Conservation (phyloP, 2,888 invertebrate species). For the Rotaria socialis region DNA sequence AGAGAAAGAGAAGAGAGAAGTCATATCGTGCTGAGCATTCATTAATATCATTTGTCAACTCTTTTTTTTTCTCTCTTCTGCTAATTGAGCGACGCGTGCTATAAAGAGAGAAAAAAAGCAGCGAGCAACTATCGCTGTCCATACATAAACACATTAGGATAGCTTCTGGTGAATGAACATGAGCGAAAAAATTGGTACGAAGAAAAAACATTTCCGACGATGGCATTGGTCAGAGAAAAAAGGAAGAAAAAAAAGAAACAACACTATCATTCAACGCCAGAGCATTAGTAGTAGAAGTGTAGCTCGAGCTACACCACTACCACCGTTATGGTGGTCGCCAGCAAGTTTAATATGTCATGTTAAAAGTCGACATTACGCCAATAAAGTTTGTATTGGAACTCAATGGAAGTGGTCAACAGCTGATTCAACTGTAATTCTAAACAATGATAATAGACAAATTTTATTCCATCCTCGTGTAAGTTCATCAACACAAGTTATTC, state of each 20-base stretch:
- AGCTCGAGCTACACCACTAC: neutral
- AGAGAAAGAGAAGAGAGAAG: neutral
- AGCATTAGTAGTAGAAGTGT: neutral
- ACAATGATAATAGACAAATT: neutral
- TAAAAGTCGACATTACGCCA: neutral
- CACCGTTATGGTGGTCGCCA: neutral
- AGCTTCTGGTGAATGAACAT: neutral
- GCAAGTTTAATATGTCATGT: neutral
- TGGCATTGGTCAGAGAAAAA: neutral
- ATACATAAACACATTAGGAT: neutral
- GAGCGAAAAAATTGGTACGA: neutral
- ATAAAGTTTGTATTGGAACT: neutral
- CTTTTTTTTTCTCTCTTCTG: neutral
- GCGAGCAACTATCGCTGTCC: neutral
- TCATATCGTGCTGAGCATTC: conserved; percentile 1
- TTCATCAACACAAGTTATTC: conserved; percentile 30
- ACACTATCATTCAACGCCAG: neutral
- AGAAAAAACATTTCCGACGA: neutral
- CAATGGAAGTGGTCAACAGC: neutral
- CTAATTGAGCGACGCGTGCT: neutral
- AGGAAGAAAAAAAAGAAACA: neutral
- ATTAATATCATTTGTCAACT: conserved; percentile 36
- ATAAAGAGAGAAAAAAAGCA: neutral
- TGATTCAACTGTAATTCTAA: neutral
- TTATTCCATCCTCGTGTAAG: conserved; percentile 34